Conservation (phyloP, 2,888 invertebrate species). For the Pyrgus malvae region DNA sequence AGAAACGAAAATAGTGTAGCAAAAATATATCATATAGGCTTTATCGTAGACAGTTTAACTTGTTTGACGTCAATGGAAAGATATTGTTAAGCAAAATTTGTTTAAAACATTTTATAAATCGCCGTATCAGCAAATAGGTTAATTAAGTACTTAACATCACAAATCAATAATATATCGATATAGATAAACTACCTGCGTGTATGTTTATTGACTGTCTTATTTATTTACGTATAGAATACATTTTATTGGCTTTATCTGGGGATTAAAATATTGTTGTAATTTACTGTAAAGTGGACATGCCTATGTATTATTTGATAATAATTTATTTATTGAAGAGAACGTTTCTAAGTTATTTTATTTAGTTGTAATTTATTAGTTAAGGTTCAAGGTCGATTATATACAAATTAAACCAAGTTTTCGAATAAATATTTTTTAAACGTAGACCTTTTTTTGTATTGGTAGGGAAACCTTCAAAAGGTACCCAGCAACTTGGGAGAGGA, state of each 20-base stretch:
- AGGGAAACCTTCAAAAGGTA: too few relatives aligned
- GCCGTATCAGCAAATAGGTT: not conserved
- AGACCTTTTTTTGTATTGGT: too few relatives aligned
- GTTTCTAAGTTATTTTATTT: not conserved
- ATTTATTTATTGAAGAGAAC: not conserved
- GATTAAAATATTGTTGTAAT: not conserved
- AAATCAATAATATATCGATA: not conserved
- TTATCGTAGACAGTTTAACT: slow-evolving; percentile 5
- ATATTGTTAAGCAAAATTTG: slow-evolving; percentile 32
- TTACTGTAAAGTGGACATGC: not conserved
- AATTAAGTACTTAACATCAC: not conserved
- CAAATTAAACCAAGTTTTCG: too few relatives aligned
- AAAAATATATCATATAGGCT: slow-evolving; percentile 4
- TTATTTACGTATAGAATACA: not conserved
- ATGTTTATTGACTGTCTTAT: not conserved
- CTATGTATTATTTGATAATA: too few relatives aligned
- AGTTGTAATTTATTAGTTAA: too few relatives aligned
- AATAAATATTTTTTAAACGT: too few relatives aligned
- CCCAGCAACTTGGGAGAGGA: too few relatives aligned
- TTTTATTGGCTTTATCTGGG: not conserved
- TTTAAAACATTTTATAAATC: slow-evolving; percentile 26
- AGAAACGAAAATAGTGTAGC: not conserved
- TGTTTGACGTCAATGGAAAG: slow-evolving; percentile 38
- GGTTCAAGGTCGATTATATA: too few relatives aligned
- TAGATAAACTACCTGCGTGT: not conserved